Percentiles rank a stretch among this genome's conserved stretches.
These are phyloP conservation scores for Myiozetetes cayanensis DNA, from an alignment of 2,113 vertebrate species.

Conservation along the genomic window DNA sequence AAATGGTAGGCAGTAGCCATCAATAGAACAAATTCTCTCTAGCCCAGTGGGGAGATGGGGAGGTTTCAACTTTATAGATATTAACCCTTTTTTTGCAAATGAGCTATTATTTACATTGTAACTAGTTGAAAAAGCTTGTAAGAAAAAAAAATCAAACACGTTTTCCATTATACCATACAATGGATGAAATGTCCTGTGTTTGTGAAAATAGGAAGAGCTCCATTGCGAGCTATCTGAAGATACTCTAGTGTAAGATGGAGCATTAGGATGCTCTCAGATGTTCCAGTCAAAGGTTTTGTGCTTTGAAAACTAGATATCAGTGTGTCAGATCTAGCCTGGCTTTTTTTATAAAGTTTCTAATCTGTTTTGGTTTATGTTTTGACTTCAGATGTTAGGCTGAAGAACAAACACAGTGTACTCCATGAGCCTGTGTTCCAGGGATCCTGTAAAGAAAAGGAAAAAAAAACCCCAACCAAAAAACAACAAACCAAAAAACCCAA, in stretches of 20 bases:
- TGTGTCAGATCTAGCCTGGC: not conserved
- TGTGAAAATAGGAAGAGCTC: not conserved
- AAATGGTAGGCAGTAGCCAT: not conserved
- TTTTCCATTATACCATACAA: not conserved
- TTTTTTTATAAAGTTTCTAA: conserved; percentile 17
- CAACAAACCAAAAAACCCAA: too few relatives aligned
- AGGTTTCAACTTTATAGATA: not conserved
- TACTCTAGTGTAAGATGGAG: not conserved
- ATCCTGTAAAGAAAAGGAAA: conserved; percentile 31
- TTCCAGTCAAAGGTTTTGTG: not conserved
- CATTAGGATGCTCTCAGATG: not conserved
- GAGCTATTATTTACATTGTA: not conserved
- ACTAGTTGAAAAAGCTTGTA: not conserved
- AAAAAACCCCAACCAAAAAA: too few relatives aligned
- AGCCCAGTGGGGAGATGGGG: not conserved
- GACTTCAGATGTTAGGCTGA: conserved; percentile 44
- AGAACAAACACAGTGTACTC: conserved; percentile 24
- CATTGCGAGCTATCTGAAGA: not conserved
- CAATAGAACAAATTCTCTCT: not conserved
- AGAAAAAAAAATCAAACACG: not conserved
- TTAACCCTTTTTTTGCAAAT: not conserved
- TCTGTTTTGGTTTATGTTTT: conserved; percentile 16
- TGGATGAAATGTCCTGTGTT: not conserved
- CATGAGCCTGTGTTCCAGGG: conserved; percentile 47
- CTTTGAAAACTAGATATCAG: not conserved